Base-by-base conservation (phyloP, 2,797 vertebrate species). In the Hipposideros larvatus region DNA sequence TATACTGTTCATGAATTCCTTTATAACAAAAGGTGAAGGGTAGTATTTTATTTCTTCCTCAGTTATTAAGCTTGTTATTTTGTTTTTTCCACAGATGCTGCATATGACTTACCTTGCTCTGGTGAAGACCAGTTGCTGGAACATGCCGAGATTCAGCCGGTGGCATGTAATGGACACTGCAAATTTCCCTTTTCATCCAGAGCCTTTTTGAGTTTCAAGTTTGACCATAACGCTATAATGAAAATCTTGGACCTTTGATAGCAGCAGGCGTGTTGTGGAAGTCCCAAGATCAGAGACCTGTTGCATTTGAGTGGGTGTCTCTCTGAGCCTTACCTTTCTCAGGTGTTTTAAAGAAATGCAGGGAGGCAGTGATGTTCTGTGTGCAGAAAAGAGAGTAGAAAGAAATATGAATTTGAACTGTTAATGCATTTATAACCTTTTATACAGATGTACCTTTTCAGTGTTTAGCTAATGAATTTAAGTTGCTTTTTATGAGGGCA, bases 181-280 rank as follows among this genome's bases (percentile, higher is more conserved):
- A 98, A 99, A 86, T 98, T 98, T 66, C 96, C 98, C 34, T 98
- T 99, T 89, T 99, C 99, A 91, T 99, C 99, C 87, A 99, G 98
- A 98, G 98, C 99, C 95, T 99, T 99, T 98, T 98, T 99, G 97
- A 99, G 98, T 98, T 99, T 99, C 98, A 99, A 98, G 98, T 99
- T 99, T 94, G 99, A 99, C 98, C 98, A 98, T 96, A 99, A 99
- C 82, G 99, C 99, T 98, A 99, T 99, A 98, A 99, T 99, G 99
- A 99, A 99, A 98, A 99, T 98, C 98, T 99, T 99, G 96, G 99
- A 99, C 97, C 97, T 98, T 89, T 98, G 97, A 99, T 83, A 90
- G 89, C 90, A 92, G 34, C 95, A 96, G 37, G 70, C 68, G 18
- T 95, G 15, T 0, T 91, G 31, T 74, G 68, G 74, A 93, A 26